These are phyloP conservation scores for Rhagophthalmus giganteus DNA, from an alignment of 2,888 invertebrate genomes.

Conservation along the genomic window DNA sequence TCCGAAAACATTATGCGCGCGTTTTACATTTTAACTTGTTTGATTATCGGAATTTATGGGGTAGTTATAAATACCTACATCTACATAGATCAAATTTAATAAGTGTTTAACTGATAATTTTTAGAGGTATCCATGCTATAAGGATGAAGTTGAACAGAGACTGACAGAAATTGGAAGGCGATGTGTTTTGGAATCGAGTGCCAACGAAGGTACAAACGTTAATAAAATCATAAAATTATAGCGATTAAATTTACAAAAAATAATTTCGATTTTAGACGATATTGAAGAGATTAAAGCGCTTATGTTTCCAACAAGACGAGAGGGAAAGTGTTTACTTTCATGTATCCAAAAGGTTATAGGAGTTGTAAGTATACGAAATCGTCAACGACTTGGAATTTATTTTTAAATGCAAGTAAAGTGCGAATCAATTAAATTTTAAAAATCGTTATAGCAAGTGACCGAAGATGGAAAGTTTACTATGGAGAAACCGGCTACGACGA, in stretches of 20 bases:
- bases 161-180: not conserved
- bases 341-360: not conserved
- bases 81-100: too few relatives aligned
- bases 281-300: not conserved
- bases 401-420: too few relatives aligned
- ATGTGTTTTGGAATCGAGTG: not conserved
- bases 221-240: too few relatives aligned
- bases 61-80: too few relatives aligned
- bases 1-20: too few relatives aligned
- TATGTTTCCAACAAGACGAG: not conserved
- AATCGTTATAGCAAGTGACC: not conserved
- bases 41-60: too few relatives aligned
- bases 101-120: too few relatives aligned
- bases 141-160: not conserved
- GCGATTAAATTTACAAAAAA: too few relatives aligned
- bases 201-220: too few relatives aligned
- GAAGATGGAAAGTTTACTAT: not conserved
- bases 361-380: slow-evolving; percentile 1
- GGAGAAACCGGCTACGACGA: not conserved
- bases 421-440: not conserved
- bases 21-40: too few relatives aligned
- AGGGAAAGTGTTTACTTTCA: slow-evolving; percentile 1
- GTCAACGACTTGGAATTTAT: too few relatives aligned
- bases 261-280: too few relatives aligned
- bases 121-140: not conserved